Evolutionary conservation across 2,113 vertebrate species (phyloP), one percentile per base, ranked within the genome.

Genomic region (Puntigrus tetrazona): DNA sequence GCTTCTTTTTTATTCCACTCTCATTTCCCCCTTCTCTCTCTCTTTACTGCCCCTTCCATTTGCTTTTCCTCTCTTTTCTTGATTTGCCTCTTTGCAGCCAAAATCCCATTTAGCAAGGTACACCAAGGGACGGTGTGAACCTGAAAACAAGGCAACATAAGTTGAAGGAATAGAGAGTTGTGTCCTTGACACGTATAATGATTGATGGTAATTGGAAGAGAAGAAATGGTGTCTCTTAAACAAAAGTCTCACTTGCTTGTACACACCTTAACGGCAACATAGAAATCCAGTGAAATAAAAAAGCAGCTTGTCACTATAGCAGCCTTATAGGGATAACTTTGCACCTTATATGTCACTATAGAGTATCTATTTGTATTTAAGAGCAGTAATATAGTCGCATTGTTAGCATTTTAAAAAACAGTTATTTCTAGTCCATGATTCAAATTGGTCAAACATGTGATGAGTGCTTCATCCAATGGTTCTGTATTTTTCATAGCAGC

Each of bases 191-290:
- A 61, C 43, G 47, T 80, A 27, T 65, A 9, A 61, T 13, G 55
- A 65, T 67, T 80, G 4, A 61, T 78, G 27, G 36, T 41, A 78
- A 78, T 77, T 34, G 36, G 36, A 78, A 25, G 34, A 61, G 36
- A 61, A 27, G 34, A 41, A n/a, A 61, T 72, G n/a, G 22, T 1
- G 22, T n/a, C 31, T 78, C 0, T 41, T 61, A 59, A 41, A 25
- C 25, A 41, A 18, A 41, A 3, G 1, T 41, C 36, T 59, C 7
- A 5, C 41, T 38, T 79, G 25, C 7, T 43, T 63, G n/a, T 79
- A 63, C 18, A 27, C 38, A 27, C 34, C 38, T 31, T 43, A 45
- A 80, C 14, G 27, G 16, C 61, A 27, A 27, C 22, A 55, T 57
- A 59, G 16, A 22, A 41, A 25, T 59, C 1, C 34, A 59, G 9